Evolutionary conservation across 2,888 invertebrate genomes (phyloP).

Genomic region (Zygogramma bicolorata): DNA sequence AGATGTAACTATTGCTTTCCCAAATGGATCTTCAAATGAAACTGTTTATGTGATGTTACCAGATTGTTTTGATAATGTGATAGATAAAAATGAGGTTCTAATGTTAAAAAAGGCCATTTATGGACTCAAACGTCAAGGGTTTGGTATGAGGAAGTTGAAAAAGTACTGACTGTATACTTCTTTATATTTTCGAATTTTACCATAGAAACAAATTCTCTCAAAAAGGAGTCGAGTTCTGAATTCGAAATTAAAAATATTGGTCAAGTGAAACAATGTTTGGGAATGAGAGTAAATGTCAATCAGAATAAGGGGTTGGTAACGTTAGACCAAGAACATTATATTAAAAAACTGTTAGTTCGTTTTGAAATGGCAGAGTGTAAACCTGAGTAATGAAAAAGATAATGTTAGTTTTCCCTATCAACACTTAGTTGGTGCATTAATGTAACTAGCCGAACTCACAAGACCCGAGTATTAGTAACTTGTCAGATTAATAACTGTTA

Average conservation of each 20-base stretch:
- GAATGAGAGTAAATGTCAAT: constrained; percentile 34
- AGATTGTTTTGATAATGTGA: constrained; percentile 2
- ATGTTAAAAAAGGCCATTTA: constrained; percentile 41
- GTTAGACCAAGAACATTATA: constrained; percentile 23
- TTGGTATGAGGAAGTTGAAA: constrained; percentile 13
- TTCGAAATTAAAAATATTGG: constrained; percentile 11
- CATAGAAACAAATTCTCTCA: constrained; percentile 28
- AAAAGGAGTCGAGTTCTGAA: constrained; percentile 32
- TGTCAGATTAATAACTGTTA: constrained; percentile 36
- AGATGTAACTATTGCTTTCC: constrained; percentile 14
- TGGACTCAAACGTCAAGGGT: constrained; percentile 35
- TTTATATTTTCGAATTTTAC: constrained; percentile 35
- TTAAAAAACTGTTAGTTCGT: constrained; percentile 29
- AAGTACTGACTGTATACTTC: constrained; percentile 27
- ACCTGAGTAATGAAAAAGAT: constrained; percentile 1
- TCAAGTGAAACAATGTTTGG: constrained; percentile 27
- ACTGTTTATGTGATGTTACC: constrained; percentile 2
- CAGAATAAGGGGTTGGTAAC: constrained; percentile 3
- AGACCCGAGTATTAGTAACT: constrained; percentile 41
- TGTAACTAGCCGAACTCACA: constrained; percentile 13
- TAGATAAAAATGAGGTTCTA: constrained; percentile 3
- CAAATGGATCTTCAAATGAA: constrained; percentile 6
- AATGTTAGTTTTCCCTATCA: constrained; percentile 30
- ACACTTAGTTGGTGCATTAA: constrained; percentile 36
- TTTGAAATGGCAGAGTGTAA: constrained; percentile 17